Percentiles rank a stretch among this genome's conserved stretches.
Conservation (phyloP, 2,888 invertebrate genomes). For the Arge pagana region DNA sequence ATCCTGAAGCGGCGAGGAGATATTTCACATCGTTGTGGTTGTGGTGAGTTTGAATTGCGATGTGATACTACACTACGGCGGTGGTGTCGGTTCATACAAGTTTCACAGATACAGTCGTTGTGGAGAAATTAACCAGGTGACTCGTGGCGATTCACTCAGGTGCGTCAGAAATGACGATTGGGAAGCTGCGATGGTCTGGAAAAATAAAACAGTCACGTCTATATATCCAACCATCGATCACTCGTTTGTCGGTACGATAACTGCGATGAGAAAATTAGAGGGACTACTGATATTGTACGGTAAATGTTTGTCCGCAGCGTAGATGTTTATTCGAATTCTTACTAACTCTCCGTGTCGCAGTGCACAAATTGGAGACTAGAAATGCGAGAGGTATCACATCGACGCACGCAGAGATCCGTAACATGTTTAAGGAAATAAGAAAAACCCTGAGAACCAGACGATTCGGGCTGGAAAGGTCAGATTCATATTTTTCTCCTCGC, state of each 20-base stretch:
- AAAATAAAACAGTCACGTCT: conserved; percentile 56
- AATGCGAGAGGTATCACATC: conserved; percentile 38
- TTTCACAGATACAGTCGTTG: background rate
- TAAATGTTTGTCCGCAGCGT: conserved; percentile 22
- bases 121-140: background rate
- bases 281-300: conserved; percentile 63
- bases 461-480: too few relatives aligned
- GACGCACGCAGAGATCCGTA: conserved; percentile 30
- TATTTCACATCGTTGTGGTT: conserved; percentile 67
- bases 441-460: too few relatives aligned
- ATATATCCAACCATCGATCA: conserved; percentile 45
- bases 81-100: conserved; percentile 5
- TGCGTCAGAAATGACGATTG: conserved; percentile 64
- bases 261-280: conserved; percentile 63
- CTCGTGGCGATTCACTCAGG: conserved; percentile 48
- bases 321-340: background rate
- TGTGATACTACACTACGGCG: conserved; percentile 10
- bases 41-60: conserved; percentile 55
- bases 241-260: conserved; percentile 55
- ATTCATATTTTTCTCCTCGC: too few relatives aligned
- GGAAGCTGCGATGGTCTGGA: conserved; percentile 65
- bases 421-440: background rate
- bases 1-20: conserved; percentile 62
- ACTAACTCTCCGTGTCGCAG: conserved; percentile 31
- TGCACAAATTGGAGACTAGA: conserved; percentile 41